Base-by-base conservation (phyloP, 2,888 invertebrate species). In the Lithophane semibrunnea region DNA sequence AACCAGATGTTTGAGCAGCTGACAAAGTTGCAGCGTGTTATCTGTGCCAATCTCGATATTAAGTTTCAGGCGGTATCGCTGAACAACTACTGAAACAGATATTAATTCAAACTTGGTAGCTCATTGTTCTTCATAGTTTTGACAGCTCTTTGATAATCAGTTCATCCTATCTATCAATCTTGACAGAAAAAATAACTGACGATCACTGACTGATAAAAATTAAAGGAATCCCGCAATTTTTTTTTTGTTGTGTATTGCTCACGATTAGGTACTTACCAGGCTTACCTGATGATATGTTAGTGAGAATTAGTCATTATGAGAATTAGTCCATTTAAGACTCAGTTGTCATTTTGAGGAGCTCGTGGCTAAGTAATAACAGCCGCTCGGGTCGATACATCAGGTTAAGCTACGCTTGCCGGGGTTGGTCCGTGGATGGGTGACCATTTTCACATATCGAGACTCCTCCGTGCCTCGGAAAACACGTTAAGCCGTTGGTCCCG, bases 11-110 rank as follows among this genome's bases (percentile, higher is more conserved):
- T 69, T 60, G 37, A 73, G 42, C 73, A 73, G 70, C 82, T 80
- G 77, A 76, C 77, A 44, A 82, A 80, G 56, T 77, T 77, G 49
- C 82, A 76, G 42, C 24, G 13, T 49, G 47, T 47, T 83, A 83
- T 79, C 84, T 64, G 56, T 12, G 29, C 49, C 54, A 47, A 75
- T 63, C 71, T 68, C 21, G 60, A 69, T 52, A 18, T 56, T 56
- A 71, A 83, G 70, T 74, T 83, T 64, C 67, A 60, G 10, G 21
- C 9, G 7, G 52, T 63, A 83, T 77, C 61, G 49, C 60, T n/a
- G 18, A 42, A 77, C 65, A 44, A 56, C 16, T 75, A n/a, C n/a
- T 70, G 49, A 70, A 66, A 70, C 69, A 24, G 80, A 54, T 56
- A 65, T 47, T 12, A 65, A 82, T 70, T 58, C 49, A 16, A 66